These are phyloP conservation scores for Vanessa tameamea DNA, from an alignment of 1,140 invertebrate species.

Conservation along the genomic window DNA sequence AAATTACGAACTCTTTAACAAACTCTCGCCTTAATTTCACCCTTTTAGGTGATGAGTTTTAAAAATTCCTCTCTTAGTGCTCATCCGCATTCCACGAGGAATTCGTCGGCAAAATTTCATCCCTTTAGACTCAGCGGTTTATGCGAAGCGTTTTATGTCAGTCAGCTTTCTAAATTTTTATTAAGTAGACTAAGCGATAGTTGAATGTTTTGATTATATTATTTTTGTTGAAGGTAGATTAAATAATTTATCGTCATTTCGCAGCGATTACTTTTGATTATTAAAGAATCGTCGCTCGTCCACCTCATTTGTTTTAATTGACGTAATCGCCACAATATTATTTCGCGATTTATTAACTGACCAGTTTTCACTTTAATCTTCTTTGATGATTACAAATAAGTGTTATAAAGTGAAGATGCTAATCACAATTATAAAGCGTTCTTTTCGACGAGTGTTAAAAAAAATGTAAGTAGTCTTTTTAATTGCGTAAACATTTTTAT, in stretches of 20 bases:
- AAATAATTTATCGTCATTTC: not conserved
- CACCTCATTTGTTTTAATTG: conserved; percentile 5
- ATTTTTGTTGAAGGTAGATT: conserved; percentile 7
- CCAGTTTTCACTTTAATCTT: conserved; percentile 9
- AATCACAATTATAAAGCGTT: conserved; percentile 49
- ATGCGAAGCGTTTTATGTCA: too few relatives aligned
- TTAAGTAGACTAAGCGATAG: too few relatives aligned
- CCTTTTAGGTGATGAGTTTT: too few relatives aligned
- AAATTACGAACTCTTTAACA: too few relatives aligned
- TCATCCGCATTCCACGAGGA: too few relatives aligned
- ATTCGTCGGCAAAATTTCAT: too few relatives aligned
- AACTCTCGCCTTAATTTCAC: too few relatives aligned
- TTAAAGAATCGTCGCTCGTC: not conserved
- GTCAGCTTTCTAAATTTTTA: too few relatives aligned
- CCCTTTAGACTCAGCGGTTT: too few relatives aligned
- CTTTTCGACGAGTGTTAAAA: conserved; percentile 51
- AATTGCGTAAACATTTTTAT: not conserved
- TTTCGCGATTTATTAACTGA: conserved; percentile 10
- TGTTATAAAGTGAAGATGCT: conserved; percentile 43
- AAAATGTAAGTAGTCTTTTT: conserved; percentile 56
- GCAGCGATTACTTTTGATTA: not conserved
- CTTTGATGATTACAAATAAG: not conserved
- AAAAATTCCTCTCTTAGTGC: too few relatives aligned
- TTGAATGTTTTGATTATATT: not conserved
- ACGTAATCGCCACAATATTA: conserved; percentile 18